Percentiles rank a stretch among this genome's conserved stretches.
Evolutionary conservation across 2,113 vertebrate genomes (phyloP).

Genomic region (Perca fluviatilis): DNA sequence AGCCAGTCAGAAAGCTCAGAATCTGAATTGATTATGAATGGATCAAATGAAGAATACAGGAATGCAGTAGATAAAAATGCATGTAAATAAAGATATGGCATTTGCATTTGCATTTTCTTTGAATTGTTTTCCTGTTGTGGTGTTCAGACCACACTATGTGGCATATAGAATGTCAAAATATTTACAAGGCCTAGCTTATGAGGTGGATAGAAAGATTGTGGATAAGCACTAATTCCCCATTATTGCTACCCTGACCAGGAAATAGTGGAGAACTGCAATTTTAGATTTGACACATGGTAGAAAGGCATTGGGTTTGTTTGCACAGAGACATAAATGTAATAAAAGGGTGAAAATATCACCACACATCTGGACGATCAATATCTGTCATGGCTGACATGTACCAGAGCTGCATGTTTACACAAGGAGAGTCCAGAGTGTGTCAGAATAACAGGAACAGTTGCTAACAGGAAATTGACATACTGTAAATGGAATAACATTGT

Average conservation of each 20-base stretch:
- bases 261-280: slow-evolving; percentile 37
- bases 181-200: slow-evolving; percentile 24
- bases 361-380: slow-evolving; percentile 59
- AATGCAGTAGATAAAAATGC: background rate
- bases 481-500: background rate
- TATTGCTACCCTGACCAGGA: slow-evolving; percentile 64
- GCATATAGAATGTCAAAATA: slow-evolving; percentile 10
- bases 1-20: slow-evolving; percentile 11
- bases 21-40: slow-evolving; percentile 26
- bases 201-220: slow-evolving; percentile 37
- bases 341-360: slow-evolving; percentile 53
- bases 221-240: slow-evolving; percentile 51
- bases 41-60: slow-evolving; percentile 23
- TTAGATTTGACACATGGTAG: slow-evolving; percentile 27
- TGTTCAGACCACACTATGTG: background rate
- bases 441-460: background rate
- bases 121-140: background rate
- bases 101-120: background rate
- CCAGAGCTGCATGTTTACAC: slow-evolving; percentile 46
- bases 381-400: slow-evolving; percentile 35
- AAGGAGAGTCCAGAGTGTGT: slow-evolving; percentile 1
- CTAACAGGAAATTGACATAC: background rate
- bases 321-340: slow-evolving; percentile 66
- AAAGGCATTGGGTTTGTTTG: slow-evolving; percentile 57
- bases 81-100: background rate